Conservation (phyloP, 1,140 invertebrate species). For the Camponotus vicinus region DNA sequence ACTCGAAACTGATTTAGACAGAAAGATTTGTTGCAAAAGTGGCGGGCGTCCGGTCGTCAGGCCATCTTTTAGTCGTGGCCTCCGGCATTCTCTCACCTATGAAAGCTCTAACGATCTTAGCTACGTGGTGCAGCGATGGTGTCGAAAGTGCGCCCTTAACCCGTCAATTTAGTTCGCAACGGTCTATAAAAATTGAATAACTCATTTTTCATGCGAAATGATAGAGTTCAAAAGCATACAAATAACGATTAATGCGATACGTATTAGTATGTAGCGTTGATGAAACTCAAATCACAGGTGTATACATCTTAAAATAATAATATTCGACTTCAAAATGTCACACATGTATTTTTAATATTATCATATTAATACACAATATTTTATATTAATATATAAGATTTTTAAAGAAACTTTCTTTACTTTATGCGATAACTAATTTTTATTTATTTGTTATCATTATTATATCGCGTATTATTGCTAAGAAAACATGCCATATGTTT, state of each 20-base stretch:
- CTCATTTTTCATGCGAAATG: slow-evolving; percentile 32
- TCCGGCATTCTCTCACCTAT: slow-evolving; percentile 67
- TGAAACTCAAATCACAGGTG: not conserved
- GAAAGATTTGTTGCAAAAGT: slow-evolving; percentile 84
- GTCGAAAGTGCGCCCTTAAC: slow-evolving; percentile 74
- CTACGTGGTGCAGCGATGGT: slow-evolving; percentile 56
- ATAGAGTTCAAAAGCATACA: not conserved
- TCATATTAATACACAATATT: no score
- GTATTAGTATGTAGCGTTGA: not conserved
- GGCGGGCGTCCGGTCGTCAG: slow-evolving; percentile 64
- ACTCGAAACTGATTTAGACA: slow-evolving; percentile 85
- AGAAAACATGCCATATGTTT: not conserved
- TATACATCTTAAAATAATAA: not conserved
- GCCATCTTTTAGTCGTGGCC: slow-evolving; percentile 60
- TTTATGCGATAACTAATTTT: not conserved
- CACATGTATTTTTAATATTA: not conserved
- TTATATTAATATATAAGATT: no score
- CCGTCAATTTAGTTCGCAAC: slow-evolving; percentile 73
- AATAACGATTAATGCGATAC: not conserved
- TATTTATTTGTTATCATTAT: not conserved
- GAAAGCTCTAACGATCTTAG: slow-evolving; percentile 73
- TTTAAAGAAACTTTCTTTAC: no score
- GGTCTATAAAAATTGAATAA: slow-evolving; percentile 68
- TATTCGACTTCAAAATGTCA: not conserved
- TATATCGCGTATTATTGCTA: not conserved